Conservation (phyloP, 2,888 invertebrate genomes). For the Diaprepes abbreviatus region DNA sequence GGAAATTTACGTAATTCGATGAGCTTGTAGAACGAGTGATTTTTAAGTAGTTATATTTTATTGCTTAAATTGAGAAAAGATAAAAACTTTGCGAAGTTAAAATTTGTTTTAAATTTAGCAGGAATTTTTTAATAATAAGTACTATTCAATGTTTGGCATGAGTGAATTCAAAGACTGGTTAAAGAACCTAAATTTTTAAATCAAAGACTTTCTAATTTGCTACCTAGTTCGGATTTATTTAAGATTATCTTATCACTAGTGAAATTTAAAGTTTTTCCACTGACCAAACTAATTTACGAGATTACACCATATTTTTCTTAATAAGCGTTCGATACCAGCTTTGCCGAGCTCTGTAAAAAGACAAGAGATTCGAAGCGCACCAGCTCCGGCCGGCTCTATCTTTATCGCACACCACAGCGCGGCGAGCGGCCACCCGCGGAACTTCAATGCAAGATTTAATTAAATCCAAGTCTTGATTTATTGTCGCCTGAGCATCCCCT, state of each 20-base stretch:
- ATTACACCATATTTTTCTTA: slow-evolving; percentile 32
- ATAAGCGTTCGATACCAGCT: slow-evolving; percentile 48
- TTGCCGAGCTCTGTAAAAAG: slow-evolving; percentile 19
- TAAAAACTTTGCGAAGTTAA: too few species aligned
- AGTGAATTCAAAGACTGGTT: too few species aligned
- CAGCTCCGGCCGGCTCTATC: slow-evolving; percentile 49
- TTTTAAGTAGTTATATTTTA: slow-evolving; percentile 10
- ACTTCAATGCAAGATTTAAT: slow-evolving; percentile 72
- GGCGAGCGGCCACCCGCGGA: slow-evolving; percentile 69
- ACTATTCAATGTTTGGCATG: too few species aligned
- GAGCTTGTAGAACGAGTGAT: slow-evolving; percentile 18
- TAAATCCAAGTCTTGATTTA: slow-evolving; percentile 72
- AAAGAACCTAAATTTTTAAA: too few species aligned
- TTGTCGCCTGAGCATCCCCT: slow-evolving; percentile 66
- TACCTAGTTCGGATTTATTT: too few species aligned
- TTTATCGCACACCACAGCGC: slow-evolving; percentile 65
- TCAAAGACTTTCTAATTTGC: too few species aligned
- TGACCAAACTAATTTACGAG: background rate
- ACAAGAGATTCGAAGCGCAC: slow-evolving; percentile 22
- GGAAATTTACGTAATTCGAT: slow-evolving; percentile 47
- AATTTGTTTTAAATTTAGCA: too few species aligned
- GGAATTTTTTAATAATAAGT: too few species aligned
- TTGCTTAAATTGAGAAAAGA: too few species aligned
- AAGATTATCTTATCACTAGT: too few species aligned
- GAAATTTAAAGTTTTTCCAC: too few species aligned